Percentiles rank a stretch among this genome's conserved stretches.
phyloP scores from a whole-genome alignment of 2,797 vertebrate species.

The Benthosema pterotum region DNA sequence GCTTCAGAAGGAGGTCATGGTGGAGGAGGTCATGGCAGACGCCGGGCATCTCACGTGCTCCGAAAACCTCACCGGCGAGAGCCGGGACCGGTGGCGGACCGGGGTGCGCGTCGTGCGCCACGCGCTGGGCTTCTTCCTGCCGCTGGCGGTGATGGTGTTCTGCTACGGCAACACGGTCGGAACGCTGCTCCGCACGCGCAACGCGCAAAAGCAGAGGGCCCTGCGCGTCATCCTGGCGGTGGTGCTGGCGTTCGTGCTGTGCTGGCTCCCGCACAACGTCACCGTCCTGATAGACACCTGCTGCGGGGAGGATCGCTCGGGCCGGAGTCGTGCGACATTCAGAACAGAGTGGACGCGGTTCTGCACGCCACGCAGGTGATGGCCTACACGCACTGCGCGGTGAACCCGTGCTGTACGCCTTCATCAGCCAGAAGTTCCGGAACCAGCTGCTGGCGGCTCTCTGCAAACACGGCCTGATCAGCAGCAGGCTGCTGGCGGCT shows the following conservation, averaged over 20 bases:
- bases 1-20: slow-evolving; percentile 66
- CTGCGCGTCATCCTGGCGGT: slow-evolving; percentile 90
- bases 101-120: slow-evolving; percentile 78
- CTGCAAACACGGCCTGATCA: slow-evolving; percentile 78
- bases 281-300: slow-evolving; percentile 81
- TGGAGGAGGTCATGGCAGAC: no score
- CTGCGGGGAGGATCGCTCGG: slow-evolving; percentile 48
- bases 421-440: slow-evolving; percentile 91
- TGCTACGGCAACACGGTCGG: slow-evolving; percentile 85
- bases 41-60: slow-evolving; percentile 73
- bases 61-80: slow-evolving; percentile 66
- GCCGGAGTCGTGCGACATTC: slow-evolving; percentile 59
- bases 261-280: slow-evolving; percentile 91
- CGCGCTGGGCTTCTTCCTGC: slow-evolving; percentile 83
- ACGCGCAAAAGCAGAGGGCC: slow-evolving; percentile 86
- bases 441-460: slow-evolving; percentile 84
- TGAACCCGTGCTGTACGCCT: slow-evolving; percentile 91
- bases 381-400: slow-evolving; percentile 88
- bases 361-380: slow-evolving; percentile 76
- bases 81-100: slow-evolving; percentile 68
- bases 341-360: slow-evolving; percentile 52
- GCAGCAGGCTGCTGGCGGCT: slow-evolving; percentile 68
- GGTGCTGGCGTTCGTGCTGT: slow-evolving; percentile 85
- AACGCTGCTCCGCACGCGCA: slow-evolving; percentile 81
- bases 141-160: slow-evolving; percentile 85